Percentiles rank a stretch among this genome's conserved stretches.
Evolutionary conservation across 37 sponge, comb jelly and placozoan species (phyloP).

Genomic region (Lycopodina hypogea): DNA sequence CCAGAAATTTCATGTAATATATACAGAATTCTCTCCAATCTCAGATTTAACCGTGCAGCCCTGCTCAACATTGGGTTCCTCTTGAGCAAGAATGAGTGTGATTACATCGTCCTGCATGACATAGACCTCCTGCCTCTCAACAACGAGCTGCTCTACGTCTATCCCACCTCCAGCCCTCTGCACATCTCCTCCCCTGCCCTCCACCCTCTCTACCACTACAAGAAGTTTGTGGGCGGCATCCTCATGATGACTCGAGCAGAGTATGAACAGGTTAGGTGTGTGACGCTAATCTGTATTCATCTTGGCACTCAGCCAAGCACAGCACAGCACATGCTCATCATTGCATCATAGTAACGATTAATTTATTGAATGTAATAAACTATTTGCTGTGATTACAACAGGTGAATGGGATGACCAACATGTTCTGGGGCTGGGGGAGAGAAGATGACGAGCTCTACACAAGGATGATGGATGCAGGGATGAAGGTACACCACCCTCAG

Average conservation of each 20-base stretch:
- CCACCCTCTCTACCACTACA: conserved; percentile 92
- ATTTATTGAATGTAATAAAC: too few species aligned
- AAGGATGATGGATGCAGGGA: conserved; percentile 78
- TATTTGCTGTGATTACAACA: conserved; percentile 11
- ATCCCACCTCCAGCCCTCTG: conserved; percentile 71
- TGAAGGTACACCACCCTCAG: conserved; percentile 73
- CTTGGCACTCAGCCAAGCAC: background rate
- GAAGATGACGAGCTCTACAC: conserved; percentile 94
- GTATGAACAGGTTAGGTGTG: conserved; percentile 61
- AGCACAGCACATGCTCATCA: background rate
- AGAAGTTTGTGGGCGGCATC: conserved; percentile 87
- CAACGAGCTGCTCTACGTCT: conserved; percentile 70
- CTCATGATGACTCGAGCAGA: conserved; percentile 68
- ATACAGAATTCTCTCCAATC: too few species aligned
- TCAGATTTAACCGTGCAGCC: conserved; percentile 83
- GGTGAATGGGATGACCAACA: conserved; percentile 87
- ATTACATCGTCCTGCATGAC: conserved; percentile 92
- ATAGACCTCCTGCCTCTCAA: conserved; percentile 90
- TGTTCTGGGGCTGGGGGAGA: conserved; percentile 97
- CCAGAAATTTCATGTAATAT: too few species aligned
- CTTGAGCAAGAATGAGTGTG: conserved; percentile 57
- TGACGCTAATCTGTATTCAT: background rate
- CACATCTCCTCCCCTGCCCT: conserved; percentile 87
- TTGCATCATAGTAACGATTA: background rate
- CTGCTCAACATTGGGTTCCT: conserved; percentile 84